A percentile compares a stretch with the other conserved stretches of the same genome.
Conservation (phyloP, 2,888 invertebrate genomes). For the Monochamus alternatus region DNA sequence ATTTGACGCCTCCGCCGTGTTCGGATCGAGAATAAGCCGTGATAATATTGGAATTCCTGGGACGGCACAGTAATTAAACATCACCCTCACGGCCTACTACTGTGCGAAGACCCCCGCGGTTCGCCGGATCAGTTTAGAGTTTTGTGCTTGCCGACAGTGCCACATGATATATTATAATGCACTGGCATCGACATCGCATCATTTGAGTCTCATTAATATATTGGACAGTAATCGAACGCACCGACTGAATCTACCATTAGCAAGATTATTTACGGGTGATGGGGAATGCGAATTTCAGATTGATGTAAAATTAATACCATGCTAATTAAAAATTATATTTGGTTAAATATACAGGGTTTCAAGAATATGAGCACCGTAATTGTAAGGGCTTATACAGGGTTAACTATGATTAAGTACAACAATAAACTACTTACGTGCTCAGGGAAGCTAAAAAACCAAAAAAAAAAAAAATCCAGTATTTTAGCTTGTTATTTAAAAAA, state of each 20-base stretch:
- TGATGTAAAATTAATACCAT: not conserved
- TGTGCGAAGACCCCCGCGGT: conserved; percentile 55
- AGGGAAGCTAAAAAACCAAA: too few species aligned
- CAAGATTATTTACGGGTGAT: conserved; percentile 40
- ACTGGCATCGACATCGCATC: conserved; percentile 47
- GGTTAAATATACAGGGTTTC: not conserved
- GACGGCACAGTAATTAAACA: conserved; percentile 63
- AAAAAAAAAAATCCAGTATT: too few species aligned
- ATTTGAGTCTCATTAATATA: conserved; percentile 50
- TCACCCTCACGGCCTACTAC: conserved; percentile 58
- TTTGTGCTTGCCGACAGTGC: conserved; percentile 38
- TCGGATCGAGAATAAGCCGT: conserved; percentile 53
- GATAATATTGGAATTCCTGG: conserved; percentile 64
- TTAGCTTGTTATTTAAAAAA: too few species aligned
- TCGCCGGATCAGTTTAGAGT: conserved; percentile 46
- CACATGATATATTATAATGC: conserved; percentile 39
- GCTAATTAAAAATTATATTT: conserved; percentile 10
- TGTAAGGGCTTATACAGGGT: too few species aligned
- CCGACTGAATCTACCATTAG: conserved; percentile 40
- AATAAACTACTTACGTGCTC: too few species aligned
- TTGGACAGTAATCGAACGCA: conserved; percentile 39
- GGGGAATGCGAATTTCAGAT: conserved; percentile 25
- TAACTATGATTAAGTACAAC: too few species aligned
- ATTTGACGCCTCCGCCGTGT: conserved; percentile 36
- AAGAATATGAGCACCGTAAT: too few species aligned